Conservation (phyloP, 2,797 vertebrate genomes). For the Acipenser oxyrinchus region DNA sequence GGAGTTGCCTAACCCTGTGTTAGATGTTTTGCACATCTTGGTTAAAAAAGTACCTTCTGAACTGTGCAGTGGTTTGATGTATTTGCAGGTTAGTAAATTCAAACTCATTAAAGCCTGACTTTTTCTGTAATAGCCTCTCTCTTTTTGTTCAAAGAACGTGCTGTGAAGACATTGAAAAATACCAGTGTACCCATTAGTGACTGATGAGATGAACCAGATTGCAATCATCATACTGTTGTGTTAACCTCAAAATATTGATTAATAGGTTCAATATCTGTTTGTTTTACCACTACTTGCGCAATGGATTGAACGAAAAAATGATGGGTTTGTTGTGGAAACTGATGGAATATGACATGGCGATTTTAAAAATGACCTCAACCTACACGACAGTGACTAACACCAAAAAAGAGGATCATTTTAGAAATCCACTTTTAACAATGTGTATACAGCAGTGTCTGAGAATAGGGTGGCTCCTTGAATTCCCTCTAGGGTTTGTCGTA, state of each 20-base stretch:
- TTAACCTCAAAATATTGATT: slow-evolving; percentile 12
- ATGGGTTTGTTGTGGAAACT: slow-evolving; percentile 5
- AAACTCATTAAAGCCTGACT: not conserved
- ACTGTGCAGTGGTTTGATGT: not conserved
- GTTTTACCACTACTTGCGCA: not conserved
- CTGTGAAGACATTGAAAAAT: not conserved
- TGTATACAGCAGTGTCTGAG: no score
- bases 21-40: not conserved
- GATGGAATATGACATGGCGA: slow-evolving; percentile 1
- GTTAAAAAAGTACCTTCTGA: not conserved
- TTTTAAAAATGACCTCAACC: slow-evolving; percentile 10
- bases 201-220: slow-evolving; percentile 1
- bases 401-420: no score
- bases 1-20: not conserved
- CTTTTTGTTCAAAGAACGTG: not conserved
- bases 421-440: no score
- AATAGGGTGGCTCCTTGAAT: no score
- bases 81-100: not conserved
- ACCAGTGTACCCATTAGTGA: not conserved
- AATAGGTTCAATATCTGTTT: slow-evolving; percentile 2
- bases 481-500: no score
- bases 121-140: not conserved
- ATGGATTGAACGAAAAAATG: not conserved
- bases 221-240: slow-evolving; percentile 1
- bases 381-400: not conserved